Conservation (phyloP, 2,888 invertebrate species). For the Helobdella robusta region DNA sequence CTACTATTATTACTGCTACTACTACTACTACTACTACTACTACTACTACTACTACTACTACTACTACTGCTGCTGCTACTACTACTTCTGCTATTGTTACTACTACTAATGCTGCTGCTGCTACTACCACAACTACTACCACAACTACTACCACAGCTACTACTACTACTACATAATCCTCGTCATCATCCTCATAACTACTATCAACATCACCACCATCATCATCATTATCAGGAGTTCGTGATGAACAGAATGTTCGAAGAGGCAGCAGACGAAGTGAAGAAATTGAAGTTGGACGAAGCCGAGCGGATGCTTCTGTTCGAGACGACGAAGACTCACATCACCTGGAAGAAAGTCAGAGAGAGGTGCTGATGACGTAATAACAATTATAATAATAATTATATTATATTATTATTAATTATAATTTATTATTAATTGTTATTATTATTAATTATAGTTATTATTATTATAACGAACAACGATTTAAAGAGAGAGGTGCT, state of each 20-base stretch:
- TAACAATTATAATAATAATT: background rate
- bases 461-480: background rate
- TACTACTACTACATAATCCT: too few relatives aligned
- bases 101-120: background rate
- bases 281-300: conserved; percentile 42
- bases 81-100: conserved; percentile 1
- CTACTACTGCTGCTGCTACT: conserved; percentile 3
- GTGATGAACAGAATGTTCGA: conserved; percentile 49
- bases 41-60: conserved; percentile 3
- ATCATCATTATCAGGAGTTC: conserved; percentile 43
- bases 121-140: too few relatives aligned
- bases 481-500: background rate
- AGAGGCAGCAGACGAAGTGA: conserved; percentile 42
- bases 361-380: conserved; percentile 37
- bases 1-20: conserved; percentile 3
- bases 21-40: conserved; percentile 3
- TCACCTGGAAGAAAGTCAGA: conserved; percentile 45
- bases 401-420: too few relatives aligned
- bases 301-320: conserved; percentile 47
- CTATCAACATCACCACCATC: too few relatives aligned
- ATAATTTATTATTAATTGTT: too few relatives aligned
- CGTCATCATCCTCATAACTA: too few relatives aligned
- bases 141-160: too few relatives aligned
- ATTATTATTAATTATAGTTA: background rate
- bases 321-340: conserved; percentile 48